Evolutionary conservation across 1,140 invertebrate species (phyloP), one percentile per base, ranked within the genome.

Genomic region (Paralvinella palmiformis): DNA sequence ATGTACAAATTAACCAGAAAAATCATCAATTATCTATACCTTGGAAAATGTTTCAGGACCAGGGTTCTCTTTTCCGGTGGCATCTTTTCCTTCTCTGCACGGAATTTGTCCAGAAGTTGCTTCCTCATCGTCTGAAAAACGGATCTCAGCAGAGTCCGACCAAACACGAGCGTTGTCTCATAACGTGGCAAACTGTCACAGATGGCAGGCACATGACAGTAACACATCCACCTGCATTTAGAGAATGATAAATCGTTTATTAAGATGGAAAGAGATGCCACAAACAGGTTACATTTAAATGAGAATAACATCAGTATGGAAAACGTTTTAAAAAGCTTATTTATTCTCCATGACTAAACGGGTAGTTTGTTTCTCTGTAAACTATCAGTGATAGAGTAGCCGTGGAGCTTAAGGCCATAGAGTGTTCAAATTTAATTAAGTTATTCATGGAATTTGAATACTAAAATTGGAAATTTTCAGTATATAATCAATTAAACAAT

Each of bases 121-220:
- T 88, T 85, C n/a, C 89, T 88, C 66, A 96, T 89, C 17, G 90
- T 90, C 73, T 88, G 89, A 75, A 93, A 96, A 0, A 96, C 89
- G 5, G 91, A 91, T 24, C 89, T 83, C 1, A 96, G 81, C 24
- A 96, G 81, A 0, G 89, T 91, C 24, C 89, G 84, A 0, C 94
- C 94, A 83, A 98, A 97, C 3, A 94, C 91, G 5, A 89, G 79
- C 0, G 92, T 91, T 0, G 91, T 92, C 57, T 96, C 92, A 73
- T 89, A 91, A 77, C 94, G 90, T 0, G 87, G 87, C 32, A 98
- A 79, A 3, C 93, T 94, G 79, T 96, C 92, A 74, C 94, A 97
- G 77, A 96, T 93, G 7, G 91, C 89, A 15, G 94, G 94, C 3
- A 96, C 91, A 79, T 95, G 91, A 73, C 93, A 96, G 74, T 94